Evolutionary conservation across 2,113 vertebrate species (phyloP).

Genomic region (Leptosomus discolor): DNA sequence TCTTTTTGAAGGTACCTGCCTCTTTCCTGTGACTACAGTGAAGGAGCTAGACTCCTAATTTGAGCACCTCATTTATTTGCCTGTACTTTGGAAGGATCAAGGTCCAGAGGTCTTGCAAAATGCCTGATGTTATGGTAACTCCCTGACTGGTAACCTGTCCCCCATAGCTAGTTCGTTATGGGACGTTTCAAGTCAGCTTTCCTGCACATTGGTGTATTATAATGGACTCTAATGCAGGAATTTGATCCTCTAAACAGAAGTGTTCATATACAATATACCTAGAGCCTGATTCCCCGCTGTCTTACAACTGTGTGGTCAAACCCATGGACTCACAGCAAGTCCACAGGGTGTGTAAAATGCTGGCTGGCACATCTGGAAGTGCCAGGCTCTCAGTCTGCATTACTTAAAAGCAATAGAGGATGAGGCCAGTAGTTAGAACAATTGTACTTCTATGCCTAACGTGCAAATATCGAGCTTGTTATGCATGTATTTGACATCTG

Average conservation of each 20-base stretch:
- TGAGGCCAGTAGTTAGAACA: not conserved
- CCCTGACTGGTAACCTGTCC: not conserved
- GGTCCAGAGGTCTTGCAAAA: not conserved
- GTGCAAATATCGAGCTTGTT: not conserved
- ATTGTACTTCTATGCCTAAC: accelerated
- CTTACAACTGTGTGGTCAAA: not conserved
- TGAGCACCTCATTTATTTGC: not conserved
- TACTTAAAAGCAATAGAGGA: not conserved
- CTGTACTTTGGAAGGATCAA: not conserved
- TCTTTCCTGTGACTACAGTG: not conserved
- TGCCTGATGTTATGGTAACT: not conserved
- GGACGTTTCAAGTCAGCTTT: not conserved
- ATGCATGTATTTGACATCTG: accelerated
- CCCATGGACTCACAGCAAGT: not conserved
- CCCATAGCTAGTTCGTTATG: accelerated
- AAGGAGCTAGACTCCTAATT: not conserved
- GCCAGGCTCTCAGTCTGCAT: not conserved
- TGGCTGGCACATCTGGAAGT: not conserved
- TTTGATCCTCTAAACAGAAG: not conserved
- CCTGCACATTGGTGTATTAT: accelerated
- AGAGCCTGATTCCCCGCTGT: not conserved
- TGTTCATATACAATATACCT: not conserved
- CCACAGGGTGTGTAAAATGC: not conserved
- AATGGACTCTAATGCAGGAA: too few relatives aligned
- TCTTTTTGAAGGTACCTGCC: not conserved